Evolutionary conservation across 2,113 vertebrate species (phyloP).

Genomic region (Leucoraja erinaceus): DNA sequence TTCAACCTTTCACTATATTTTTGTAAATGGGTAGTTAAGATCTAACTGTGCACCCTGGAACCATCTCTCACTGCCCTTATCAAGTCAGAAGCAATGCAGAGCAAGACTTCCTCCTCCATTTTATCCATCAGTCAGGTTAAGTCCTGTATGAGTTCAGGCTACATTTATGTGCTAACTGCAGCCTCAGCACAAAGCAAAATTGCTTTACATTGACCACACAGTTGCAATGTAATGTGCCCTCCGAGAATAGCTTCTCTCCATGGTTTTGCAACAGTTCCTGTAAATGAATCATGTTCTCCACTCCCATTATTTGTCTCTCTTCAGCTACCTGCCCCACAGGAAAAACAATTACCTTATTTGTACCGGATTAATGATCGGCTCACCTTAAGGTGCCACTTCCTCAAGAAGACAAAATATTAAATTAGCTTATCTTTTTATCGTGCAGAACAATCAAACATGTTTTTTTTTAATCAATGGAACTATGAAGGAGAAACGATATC

Average conservation of each 20-base stretch:
- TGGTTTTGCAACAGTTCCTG: constrained; percentile 25
- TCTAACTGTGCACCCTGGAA: background rate
- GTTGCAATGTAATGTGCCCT: background rate
- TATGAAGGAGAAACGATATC: background rate
- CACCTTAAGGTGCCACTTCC: background rate
- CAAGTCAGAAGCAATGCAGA: background rate
- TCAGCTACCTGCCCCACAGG: background rate
- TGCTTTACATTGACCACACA: constrained; percentile 22
- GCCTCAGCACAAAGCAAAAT: constrained; percentile 28
- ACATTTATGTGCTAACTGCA: background rate
- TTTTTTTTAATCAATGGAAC: background rate
- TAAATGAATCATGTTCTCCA: constrained; percentile 5
- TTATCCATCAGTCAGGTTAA: background rate
- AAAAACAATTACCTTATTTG: background rate
- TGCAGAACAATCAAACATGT: background rate
- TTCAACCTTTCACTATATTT: background rate
- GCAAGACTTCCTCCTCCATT: background rate
- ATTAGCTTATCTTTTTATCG: background rate
- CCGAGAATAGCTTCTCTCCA: background rate
- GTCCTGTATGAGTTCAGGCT: background rate
- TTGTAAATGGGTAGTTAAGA: background rate
- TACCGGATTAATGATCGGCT: background rate
- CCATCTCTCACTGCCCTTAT: background rate
- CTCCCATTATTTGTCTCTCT: constrained; percentile 2
- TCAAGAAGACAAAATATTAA: constrained; percentile 11